Evolutionary conservation across 2,888 invertebrate genomes (phyloP), one percentile per base, ranked within the genome.

Genomic region (Caradrina clavipalpis): DNA sequence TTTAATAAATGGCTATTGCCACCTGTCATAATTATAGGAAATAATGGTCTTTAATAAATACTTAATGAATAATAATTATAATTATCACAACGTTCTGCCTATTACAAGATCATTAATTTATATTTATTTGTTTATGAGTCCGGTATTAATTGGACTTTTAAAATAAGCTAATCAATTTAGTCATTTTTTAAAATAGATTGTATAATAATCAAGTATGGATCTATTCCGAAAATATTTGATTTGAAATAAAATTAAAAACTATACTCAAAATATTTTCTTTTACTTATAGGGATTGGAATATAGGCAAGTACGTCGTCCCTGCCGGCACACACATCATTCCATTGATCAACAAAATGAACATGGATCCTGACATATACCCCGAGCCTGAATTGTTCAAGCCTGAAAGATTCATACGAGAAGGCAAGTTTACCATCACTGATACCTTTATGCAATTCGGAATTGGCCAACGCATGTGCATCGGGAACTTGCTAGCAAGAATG

Each of bases 371-470:
- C 56, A 93, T 98, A 0, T 98, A 98, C 97, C 97, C 97, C 22
- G 97, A 98, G 68, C 98, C 98, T 0, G 97, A 98, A 87, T 96
- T 96, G 82, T 98, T 98, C 92, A 96, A 97, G 61, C 98, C 98
- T 0, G 96, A 97, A 31, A 95, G 98, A 47, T 98, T 98, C 90
- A 94, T 98, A 56, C 97, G 97, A 76, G 91, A 96, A 15, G 98
- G 98, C 49, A 97, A 97, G 89, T 97, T 98, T 42, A 94, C 94
- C 74, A 97, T 97, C 69, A 98, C 98, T 0, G 97, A 98, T 82
- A 97, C 96, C 87, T 98, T 98, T 91, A 97, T 98, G 90, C 98
- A 98, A 0, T 98, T 98, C 90, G 98, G 98, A 19, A 97, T 98
- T 6, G 98, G 98, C 0, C 96, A 98, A n/a, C 96, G 98, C 26